These are phyloP conservation scores for Campylomormyrus numenius DNA, from an alignment of 2,113 vertebrate genomes.

Conservation along the genomic window DNA sequence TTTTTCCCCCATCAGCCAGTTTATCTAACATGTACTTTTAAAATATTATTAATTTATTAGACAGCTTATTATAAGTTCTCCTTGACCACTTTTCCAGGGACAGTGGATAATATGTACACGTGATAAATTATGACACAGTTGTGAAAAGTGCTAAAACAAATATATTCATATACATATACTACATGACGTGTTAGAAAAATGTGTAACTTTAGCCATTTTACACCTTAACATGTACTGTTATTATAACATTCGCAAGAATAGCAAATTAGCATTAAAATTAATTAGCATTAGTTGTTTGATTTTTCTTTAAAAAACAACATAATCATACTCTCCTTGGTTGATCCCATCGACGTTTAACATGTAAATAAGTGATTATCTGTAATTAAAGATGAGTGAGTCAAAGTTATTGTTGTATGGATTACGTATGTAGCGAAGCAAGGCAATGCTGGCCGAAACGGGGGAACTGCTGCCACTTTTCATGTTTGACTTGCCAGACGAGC, in stretches of 20 bases:
- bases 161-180: too few species aligned
- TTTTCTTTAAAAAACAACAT: neutral
- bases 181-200: too few species aligned
- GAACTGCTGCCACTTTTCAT: neutral
- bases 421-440: neutral
- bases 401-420: neutral
- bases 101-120: neutral
- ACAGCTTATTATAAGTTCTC: neutral
- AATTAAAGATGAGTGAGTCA: neutral
- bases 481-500: neutral
- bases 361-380: neutral
- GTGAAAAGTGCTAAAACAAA: too few species aligned
- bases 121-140: neutral
- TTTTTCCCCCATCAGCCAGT: neutral
- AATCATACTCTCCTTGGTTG: neutral
- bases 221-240: neutral
- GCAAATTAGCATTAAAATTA: neutral
- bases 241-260: neutral
- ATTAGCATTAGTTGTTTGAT: neutral
- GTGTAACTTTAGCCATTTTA: neutral
- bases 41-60: neutral
- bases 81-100: neutral
- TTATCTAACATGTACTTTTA: neutral
- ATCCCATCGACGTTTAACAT: neutral
- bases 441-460: neutral